Conservation (phyloP, 1,140 invertebrate genomes). For the Drosophila kurseongensis region DNA sequence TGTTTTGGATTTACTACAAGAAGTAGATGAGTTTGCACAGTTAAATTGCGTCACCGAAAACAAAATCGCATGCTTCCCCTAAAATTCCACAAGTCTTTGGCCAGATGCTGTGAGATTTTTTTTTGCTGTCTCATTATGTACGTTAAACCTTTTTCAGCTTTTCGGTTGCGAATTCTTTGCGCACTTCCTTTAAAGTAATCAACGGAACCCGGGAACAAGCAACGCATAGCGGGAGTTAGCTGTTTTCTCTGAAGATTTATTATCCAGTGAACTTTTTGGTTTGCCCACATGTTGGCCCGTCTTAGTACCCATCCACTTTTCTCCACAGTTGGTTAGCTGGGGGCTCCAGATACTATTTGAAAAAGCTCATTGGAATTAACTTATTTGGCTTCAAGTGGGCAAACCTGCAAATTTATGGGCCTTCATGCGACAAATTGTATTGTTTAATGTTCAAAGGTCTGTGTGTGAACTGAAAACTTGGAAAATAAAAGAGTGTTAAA, state of each 20-base stretch:
- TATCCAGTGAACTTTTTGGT: conserved; percentile 12
- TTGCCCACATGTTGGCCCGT: conserved; percentile 6
- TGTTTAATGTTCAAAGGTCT: neutral
- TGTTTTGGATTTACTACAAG: conserved; percentile 22
- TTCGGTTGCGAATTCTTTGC: conserved; percentile 38
- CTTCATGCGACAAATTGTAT: conserved; percentile 12
- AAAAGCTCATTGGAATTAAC: conserved; percentile 31
- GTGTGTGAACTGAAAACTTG: neutral
- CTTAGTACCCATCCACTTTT: conserved; percentile 3
- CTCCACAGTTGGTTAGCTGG: neutral
- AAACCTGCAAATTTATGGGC: conserved; percentile 12
- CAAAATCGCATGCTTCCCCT: conserved; percentile 28
- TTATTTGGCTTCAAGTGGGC: neutral
- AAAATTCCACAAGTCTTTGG: neutral
- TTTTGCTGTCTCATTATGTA: conserved; percentile 46
- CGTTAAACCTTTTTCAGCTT: conserved; percentile 44
- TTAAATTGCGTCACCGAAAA: conserved; percentile 36
- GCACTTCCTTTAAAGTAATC: conserved; percentile 29
- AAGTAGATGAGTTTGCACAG: conserved; percentile 9
- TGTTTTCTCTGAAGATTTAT: conserved; percentile 27
- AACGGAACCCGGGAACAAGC: neutral
- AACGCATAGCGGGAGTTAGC: conserved; percentile 3
- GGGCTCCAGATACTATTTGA: conserved; percentile 16
- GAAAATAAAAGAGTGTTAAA: neutral
- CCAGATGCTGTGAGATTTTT: conserved; percentile 50